These are phyloP conservation scores for Muscicapa striata DNA, from an alignment of 2,797 vertebrate genomes.

Conservation along the genomic window DNA sequence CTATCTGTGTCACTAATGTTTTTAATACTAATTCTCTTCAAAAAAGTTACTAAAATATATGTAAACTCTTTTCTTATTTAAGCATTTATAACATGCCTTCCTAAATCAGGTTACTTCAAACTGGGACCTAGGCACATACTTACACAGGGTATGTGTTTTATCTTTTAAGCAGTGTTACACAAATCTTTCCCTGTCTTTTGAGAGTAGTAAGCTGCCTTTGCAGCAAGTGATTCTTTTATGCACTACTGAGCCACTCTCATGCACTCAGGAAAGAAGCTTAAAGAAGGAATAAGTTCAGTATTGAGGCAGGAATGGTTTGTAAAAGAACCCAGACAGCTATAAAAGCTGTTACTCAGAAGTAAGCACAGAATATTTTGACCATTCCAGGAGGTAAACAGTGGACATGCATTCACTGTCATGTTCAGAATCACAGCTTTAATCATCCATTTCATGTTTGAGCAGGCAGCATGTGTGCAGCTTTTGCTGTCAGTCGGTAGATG, in stretches of 20 bases:
- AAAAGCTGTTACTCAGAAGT: neutral
- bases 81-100: neutral
- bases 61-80: neutral
- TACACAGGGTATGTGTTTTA: neutral
- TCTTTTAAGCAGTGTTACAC: neutral
- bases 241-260: neutral
- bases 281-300: neutral
- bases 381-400: neutral
- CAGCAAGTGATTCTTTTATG: neutral
- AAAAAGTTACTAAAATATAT: neutral
- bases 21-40: neutral
- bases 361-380: neutral
- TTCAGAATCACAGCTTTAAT: neutral
- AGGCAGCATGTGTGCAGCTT: neutral
- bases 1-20: neutral
- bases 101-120: neutral
- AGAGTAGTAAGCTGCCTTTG: neutral
- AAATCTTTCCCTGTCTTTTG: neutral
- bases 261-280: neutral
- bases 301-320: neutral
- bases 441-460: neutral
- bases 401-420: neutral
- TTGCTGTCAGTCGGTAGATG: neutral
- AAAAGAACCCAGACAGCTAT: neutral
- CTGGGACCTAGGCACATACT: neutral